Percentiles rank a stretch among this genome's conserved stretches.
Evolutionary conservation across 2,888 invertebrate species (phyloP).

Genomic region (Podabrus alpinus): DNA sequence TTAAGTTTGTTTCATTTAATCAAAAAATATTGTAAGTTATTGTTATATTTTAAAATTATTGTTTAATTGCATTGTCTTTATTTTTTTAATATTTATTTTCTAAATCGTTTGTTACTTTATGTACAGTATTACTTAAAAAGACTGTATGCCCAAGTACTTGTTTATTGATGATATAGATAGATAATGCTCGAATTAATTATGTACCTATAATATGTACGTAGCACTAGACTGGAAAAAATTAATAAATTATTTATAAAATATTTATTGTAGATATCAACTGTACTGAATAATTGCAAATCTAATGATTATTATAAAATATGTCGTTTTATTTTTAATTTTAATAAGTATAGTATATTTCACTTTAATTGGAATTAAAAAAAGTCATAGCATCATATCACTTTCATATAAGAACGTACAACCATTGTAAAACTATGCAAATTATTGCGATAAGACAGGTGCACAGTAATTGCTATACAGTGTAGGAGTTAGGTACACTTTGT

Average conservation of each 20-base stretch:
- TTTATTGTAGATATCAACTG: conserved; percentile 20
- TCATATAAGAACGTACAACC: too few species aligned
- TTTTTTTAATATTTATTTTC: conserved; percentile 19
- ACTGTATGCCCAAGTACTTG: conserved; percentile 21
- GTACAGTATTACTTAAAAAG: conserved; percentile 24
- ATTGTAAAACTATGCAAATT: too few species aligned
- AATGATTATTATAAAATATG: neutral
- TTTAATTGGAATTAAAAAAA: too few species aligned
- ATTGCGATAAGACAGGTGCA: too few species aligned
- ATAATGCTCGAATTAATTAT: conserved; percentile 11
- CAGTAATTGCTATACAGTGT: too few species aligned
- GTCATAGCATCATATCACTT: too few species aligned
- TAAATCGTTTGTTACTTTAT: conserved; percentile 9
- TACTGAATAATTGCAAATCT: conserved; percentile 8
- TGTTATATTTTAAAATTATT: conserved; percentile 7
- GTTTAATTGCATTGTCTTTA: conserved; percentile 14
- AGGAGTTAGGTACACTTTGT: too few species aligned
- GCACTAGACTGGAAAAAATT: conserved; percentile 7
- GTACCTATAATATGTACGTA: conserved; percentile 11
- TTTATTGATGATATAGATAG: neutral
- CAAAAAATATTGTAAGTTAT: conserved; percentile 5
- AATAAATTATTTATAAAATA: conserved; percentile 18
- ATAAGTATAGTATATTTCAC: too few species aligned
- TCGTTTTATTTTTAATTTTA: neutral
- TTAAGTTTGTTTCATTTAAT: conserved; percentile 1